A percentile compares a stretch with the other conserved stretches of the same genome.
phyloP scores from a whole-genome alignment of 2,888 invertebrate species.

The Gibbula magus region DNA sequence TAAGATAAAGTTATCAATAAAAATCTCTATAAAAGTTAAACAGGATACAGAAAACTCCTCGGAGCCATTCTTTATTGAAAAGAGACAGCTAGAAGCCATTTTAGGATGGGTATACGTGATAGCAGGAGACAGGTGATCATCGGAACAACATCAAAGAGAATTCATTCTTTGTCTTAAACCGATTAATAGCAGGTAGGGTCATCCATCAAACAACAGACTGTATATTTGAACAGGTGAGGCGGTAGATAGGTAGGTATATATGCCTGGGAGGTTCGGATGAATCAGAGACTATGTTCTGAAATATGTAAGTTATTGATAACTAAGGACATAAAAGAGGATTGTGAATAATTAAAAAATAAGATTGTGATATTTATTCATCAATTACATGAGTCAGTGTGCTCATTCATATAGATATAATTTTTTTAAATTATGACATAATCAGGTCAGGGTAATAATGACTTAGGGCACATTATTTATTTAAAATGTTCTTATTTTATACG shows the following conservation, averaged over 20 bases:
- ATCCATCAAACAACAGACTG: neutral
- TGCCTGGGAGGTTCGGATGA: neutral
- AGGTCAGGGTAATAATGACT: no score
- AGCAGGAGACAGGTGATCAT: neutral
- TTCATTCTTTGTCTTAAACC: neutral
- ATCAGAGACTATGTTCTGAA: neutral
- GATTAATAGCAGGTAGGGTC: neutral
- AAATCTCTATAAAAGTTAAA: neutral
- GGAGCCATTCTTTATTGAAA: neutral
- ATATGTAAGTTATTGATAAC: no score
- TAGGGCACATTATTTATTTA: no score
- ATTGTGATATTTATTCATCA: no score
- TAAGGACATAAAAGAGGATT: no score
- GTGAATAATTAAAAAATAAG: no score
- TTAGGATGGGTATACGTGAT: neutral
- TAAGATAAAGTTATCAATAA: constrained; percentile 6
- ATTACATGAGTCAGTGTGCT: no score
- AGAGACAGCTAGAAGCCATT: neutral
- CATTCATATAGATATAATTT: no score
- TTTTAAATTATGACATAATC: no score
- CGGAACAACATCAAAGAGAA: neutral
- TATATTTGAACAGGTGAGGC: neutral
- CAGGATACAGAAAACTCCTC: neutral
- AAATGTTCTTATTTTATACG: no score
- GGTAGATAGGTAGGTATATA: neutral